Conservation (phyloP, 2,113 vertebrate species). For the Aleadryas rufinucha region DNA sequence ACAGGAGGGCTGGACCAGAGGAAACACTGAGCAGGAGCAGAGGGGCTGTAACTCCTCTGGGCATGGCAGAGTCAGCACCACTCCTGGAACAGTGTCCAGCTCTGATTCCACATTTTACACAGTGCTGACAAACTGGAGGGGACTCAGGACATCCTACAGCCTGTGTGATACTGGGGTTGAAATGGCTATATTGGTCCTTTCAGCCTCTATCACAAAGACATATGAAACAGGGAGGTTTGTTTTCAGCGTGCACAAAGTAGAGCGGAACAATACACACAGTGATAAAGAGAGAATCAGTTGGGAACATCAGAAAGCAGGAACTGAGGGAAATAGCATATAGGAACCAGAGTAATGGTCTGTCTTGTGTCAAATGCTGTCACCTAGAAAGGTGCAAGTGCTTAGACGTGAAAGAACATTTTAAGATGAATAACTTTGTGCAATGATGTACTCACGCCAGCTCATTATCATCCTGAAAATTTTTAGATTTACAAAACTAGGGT, state of each 20-base stretch:
- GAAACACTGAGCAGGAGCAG: neutral
- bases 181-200: neutral
- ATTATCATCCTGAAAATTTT: neutral
- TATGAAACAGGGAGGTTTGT: neutral
- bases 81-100: neutral
- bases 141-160: neutral
- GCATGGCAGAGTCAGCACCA: neutral
- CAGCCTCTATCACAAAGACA: neutral
- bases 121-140: neutral
- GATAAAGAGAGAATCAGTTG: neutral
- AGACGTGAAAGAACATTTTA: neutral
- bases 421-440: neutral
- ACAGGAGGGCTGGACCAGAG: neutral
- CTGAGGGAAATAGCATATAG: neutral
- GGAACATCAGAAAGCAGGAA: neutral
- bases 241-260: accelerated
- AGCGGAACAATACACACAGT: neutral
- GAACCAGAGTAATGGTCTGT: neutral
- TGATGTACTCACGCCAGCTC: neutral
- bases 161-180: neutral
- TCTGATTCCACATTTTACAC: neutral
- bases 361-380: neutral
- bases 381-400: neutral
- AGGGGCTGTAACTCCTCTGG: neutral
- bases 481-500: neutral